Percentiles rank a stretch among this genome's conserved stretches.
Evolutionary conservation across 2,797 vertebrate species (phyloP).

Genomic region (Taeniopygia guttata): DNA sequence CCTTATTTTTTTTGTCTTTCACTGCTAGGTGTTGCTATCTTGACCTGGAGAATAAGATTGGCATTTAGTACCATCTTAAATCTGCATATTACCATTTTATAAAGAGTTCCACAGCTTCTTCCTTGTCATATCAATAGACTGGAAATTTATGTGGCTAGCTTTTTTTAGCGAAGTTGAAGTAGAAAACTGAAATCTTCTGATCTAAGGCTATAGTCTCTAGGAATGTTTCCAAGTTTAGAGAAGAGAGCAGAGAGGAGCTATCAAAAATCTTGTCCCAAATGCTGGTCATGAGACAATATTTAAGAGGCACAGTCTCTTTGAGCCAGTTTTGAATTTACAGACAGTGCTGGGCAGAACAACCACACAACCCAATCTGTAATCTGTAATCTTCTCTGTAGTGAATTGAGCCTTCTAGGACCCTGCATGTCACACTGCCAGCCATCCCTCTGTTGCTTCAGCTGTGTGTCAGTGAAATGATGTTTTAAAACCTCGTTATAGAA

Average conservation of each 20-base stretch:
- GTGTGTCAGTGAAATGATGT: neutral
- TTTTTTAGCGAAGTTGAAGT: neutral
- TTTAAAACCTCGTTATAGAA: neutral
- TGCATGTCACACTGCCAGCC: neutral
- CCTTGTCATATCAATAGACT: neutral
- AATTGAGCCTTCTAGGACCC: neutral
- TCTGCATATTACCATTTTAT: neutral
- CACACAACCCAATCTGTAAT: neutral
- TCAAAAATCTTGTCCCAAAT: neutral
- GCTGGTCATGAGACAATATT: neutral
- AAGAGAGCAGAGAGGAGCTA: neutral
- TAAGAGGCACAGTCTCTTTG: neutral
- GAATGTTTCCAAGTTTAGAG: neutral
- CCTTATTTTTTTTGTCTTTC: neutral
- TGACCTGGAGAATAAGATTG: neutral
- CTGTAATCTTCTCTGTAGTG: neutral
- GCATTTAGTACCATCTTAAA: neutral
- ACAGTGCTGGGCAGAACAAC: neutral
- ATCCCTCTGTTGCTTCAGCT: neutral
- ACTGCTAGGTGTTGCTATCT: neutral
- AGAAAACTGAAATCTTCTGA: neutral
- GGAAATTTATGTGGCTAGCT: neutral
- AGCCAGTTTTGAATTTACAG: neutral
- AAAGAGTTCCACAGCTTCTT: neutral
- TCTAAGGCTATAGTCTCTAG: neutral